Percentiles rank a stretch among this genome's conserved stretches.
phyloP scores from a whole-genome alignment of 2,888 invertebrate genomes.

The Zeuzera pyrina region DNA sequence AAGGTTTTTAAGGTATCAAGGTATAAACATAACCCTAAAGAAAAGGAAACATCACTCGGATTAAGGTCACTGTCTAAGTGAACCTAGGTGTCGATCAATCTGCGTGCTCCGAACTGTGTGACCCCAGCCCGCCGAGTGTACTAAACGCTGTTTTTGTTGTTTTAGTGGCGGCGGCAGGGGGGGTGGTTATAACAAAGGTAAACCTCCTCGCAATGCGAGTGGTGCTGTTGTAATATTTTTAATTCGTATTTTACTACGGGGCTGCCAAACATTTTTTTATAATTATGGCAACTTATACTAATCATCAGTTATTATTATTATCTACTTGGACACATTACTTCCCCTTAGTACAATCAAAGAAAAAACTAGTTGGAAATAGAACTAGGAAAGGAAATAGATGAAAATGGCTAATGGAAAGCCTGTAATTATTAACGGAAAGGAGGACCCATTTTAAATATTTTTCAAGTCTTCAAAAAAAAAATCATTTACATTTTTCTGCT shows the following conservation, averaged over 20 bases:
- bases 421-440: no score
- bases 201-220: constrained; percentile 84
- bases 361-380: no score
- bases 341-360: no score
- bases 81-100: constrained; percentile 65
- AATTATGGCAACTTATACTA: constrained; percentile 13
- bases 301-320: no score
- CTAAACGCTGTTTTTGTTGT: constrained; percentile 87
- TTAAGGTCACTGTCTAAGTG: constrained; percentile 65
- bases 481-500: no score
- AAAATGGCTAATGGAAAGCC: no score
- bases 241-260: constrained; percentile 58
- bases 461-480: no score
- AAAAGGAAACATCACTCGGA: constrained; percentile 70
- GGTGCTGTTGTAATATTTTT: constrained; percentile 81
- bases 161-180: constrained; percentile 95
- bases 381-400: no score
- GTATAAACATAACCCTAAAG: constrained; percentile 70
- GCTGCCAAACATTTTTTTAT: constrained; percentile 55
- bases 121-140: constrained; percentile 76
- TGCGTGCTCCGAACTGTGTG: constrained; percentile 70
- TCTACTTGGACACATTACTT: no score
- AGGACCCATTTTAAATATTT: no score
- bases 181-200: constrained; percentile 98
- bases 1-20: constrained; percentile 67